Base-by-base conservation (phyloP, 2,797 vertebrate genomes). In the Sphenodon punctatus region DNA sequence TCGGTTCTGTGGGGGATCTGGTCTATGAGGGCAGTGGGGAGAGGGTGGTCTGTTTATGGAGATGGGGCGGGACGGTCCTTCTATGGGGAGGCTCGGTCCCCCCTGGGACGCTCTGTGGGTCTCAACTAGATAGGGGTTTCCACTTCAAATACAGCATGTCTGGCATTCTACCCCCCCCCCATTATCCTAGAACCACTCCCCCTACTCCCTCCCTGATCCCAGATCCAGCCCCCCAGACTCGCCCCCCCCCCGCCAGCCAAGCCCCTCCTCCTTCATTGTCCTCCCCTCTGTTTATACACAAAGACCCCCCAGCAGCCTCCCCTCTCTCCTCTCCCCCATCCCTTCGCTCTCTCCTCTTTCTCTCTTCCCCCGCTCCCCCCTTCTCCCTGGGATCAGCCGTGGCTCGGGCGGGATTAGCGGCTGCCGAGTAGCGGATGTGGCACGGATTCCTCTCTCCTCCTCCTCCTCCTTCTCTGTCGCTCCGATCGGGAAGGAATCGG, bases 281-380 rank as follows among this genome's bases (percentile, higher is more conserved):
- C 58, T 64, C 65, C 79, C 79, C 71, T 63, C 71, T 69, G 79
- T 81, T 81, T 69, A 81, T 46, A 81, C 71, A 81, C 79, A 75
- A 81, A 81, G 79, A 81, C 79, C 48, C 77, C 69, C 70, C 5
- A 12, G 16, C 23, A 56, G 32, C 49, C 22, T 43, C 32, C 32
- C 16, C 11, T 12, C 60, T 41, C n/a, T 32, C 17, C 12, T 14
- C 16, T 32, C 7, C 12, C 20, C 30, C 8, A 13, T 23, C 7
- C 25, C 17, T 10, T 5, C 17, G n/a, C 17, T 36, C 48, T 19
- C n/a, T 12, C 34, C 36, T 20, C 46, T 49, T 36, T 34, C 12
- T 16, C 13, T 8, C 5, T 25, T 16, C 7, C 36, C 82, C 71
- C 74, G 82, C 78, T 88, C 79, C 75, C 41, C 77, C 49, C 42